Evolutionary conservation across 2,797 vertebrate species (phyloP), one percentile per base, ranked within the genome.

Genomic region (Poecilia gillii): DNA sequence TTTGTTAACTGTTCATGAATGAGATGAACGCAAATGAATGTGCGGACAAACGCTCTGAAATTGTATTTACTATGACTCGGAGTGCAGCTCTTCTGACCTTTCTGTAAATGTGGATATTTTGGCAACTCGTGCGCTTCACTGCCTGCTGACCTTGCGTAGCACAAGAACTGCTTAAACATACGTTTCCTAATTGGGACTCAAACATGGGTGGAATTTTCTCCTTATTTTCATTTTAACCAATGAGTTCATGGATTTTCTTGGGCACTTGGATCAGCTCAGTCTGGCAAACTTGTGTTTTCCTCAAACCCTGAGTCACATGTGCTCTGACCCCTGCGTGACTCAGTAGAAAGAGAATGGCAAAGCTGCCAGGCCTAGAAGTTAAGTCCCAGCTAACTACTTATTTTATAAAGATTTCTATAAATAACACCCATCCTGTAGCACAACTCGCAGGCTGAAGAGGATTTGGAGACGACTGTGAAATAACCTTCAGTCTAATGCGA

Each of bases 181-280:
- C 3, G 16, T 36, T 36, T 64, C 16, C 6, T 20, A 64, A 66
- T 11, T 66, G 33, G 64, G 36, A 66, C 64, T 36, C 36, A 12
- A 68, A 23, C 20, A 41, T 41, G 64, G 18, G 18, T 25, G 41
- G 64, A 41, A 25, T 11, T 41, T 68, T 16, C 31, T 62, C 31
- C 9, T 6, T 4, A 4, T 68, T 12, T 68, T 68, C 20, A 41
- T 25, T 88, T 88, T 71, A 77, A 74, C 70, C 73, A 36, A 33
- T 51, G 23, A 78, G 73, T 79, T 80, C 77, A 81, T 64, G 77
- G 76, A 47, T 59, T 80, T 77, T 83, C 20, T 39, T 28, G 77
- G 41, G 46, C n/a, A 68, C 83, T 72, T 80, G 49, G 85, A 78
- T 74, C 9, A 4, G 9, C 36, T 83, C 28, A 12, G 36, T 23